These are phyloP conservation scores for Lacanobia oleracea DNA, from an alignment of 2,888 invertebrate species.

Conservation along the genomic window DNA sequence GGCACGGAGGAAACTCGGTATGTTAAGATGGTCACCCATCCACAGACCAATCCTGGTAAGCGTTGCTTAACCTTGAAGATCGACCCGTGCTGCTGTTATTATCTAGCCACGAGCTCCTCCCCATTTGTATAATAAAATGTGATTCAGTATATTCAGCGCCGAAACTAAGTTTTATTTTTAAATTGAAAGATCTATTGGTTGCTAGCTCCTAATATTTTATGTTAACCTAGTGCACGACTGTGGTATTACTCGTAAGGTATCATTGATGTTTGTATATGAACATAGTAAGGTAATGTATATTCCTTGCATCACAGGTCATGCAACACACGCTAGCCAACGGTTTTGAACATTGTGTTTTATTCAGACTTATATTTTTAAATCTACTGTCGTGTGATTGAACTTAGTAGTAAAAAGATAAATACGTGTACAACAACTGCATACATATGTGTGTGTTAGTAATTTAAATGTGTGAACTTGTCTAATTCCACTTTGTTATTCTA, in stretches of 20 bases:
- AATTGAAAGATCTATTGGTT: background rate
- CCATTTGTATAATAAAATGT: background rate
- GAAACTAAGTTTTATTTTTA: background rate
- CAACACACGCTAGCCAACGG: conserved; percentile 78
- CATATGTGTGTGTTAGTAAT: background rate
- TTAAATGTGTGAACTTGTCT: background rate
- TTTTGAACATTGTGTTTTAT: conserved; percentile 73
- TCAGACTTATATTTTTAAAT: conserved; percentile 27
- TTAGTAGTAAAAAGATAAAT: background rate
- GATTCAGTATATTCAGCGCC: background rate
- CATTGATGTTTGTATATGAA: conserved; percentile 37
- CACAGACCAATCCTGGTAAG: no score
- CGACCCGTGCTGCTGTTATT: no score
- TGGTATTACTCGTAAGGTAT: conserved; percentile 10
- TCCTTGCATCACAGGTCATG: conserved; percentile 72
- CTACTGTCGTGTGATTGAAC: background rate
- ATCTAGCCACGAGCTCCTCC: no score
- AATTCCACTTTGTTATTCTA: background rate
- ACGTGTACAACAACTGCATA: no score
- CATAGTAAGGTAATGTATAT: conserved; percentile 40
- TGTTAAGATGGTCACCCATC: no score
- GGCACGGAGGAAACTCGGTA: no score
- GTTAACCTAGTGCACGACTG: conserved; percentile 15
- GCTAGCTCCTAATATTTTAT: conserved; percentile 13
- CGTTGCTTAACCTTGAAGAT: no score